Conservation (phyloP, 1,140 invertebrate species). For the Melipona quadrifasciata region DNA sequence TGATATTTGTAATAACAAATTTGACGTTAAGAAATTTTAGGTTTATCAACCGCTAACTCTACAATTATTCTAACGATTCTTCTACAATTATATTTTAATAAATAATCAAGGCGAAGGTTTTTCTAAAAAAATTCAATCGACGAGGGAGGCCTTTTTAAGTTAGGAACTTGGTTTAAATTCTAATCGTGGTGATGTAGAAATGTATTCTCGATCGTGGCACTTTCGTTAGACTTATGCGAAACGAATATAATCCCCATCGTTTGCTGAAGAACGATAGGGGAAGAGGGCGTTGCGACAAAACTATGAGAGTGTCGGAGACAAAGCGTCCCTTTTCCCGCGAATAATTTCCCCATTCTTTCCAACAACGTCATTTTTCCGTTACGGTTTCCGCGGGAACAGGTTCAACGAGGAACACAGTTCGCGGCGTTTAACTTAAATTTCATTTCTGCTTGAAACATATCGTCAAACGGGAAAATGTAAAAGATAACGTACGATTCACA, state of each 20-base stretch:
- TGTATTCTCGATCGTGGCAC: neutral
- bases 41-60: too few species aligned
- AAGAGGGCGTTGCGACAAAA: constrained; percentile 36
- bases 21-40: too few species aligned
- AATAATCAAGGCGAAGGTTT: too few species aligned
- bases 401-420: constrained; percentile 36
- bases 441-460: neutral
- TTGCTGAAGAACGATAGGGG: constrained; percentile 49
- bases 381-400: neutral
- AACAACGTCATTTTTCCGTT: constrained; percentile 50
- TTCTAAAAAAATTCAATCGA: too few species aligned
- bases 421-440: neutral
- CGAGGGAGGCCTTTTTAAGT: too few species aligned
- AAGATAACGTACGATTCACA: neutral
- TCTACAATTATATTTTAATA: too few species aligned
- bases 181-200: neutral
- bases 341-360: constrained; percentile 65
- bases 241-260: constrained; percentile 53
- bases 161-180: neutral
- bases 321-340: constrained; percentile 50
- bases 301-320: constrained; percentile 63
- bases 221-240: constrained; percentile 32
- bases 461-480: neutral
- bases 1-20: too few species aligned
- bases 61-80: too few species aligned